Conservation (phyloP, 2,888 invertebrate genomes). For the Rhimphoctona megacephalus region DNA sequence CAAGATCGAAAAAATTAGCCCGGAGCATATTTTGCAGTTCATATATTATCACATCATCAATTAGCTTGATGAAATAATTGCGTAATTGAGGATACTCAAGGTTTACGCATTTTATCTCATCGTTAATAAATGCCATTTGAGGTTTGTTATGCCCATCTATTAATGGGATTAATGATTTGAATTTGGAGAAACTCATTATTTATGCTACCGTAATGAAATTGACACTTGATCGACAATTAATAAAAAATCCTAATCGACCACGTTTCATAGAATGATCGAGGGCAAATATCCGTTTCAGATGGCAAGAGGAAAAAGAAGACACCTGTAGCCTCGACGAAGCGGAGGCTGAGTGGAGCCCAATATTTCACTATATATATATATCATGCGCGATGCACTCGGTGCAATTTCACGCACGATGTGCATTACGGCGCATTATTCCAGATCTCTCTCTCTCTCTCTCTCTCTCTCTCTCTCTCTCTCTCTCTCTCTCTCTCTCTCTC, state of each 20-base stretch:
- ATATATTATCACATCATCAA: constrained; percentile 15
- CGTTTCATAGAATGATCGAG: background rate
- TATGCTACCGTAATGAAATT: background rate
- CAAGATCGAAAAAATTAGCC: constrained; percentile 6
- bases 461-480: background rate
- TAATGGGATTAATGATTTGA: background rate
- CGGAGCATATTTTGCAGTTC: constrained; percentile 8
- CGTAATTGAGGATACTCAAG: background rate
- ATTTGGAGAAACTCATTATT: background rate
- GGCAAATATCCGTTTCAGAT: constrained; percentile 4
- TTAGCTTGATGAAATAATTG: constrained; percentile 28
- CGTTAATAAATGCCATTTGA: constrained; percentile 2
- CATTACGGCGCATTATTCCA: constrained; percentile 54
- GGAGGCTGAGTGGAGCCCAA: constrained; percentile 40
- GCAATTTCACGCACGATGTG: constrained; percentile 65
- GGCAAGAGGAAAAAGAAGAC: constrained; percentile 13
- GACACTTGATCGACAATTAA: background rate
- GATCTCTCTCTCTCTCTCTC: constrained; percentile 19
- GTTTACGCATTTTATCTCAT: background rate
- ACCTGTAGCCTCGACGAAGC: constrained; percentile 47
- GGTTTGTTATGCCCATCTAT: background rate
- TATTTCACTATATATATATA: constrained; percentile 28
- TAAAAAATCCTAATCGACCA: background rate
- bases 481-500: constrained; percentile 22
- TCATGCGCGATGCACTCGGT: constrained; percentile 48